Evolutionary conservation across 53 echinoderm and acorn worm species (phyloP), one percentile per base, ranked within the genome.

Genomic region (Patiria pectinifera): DNA sequence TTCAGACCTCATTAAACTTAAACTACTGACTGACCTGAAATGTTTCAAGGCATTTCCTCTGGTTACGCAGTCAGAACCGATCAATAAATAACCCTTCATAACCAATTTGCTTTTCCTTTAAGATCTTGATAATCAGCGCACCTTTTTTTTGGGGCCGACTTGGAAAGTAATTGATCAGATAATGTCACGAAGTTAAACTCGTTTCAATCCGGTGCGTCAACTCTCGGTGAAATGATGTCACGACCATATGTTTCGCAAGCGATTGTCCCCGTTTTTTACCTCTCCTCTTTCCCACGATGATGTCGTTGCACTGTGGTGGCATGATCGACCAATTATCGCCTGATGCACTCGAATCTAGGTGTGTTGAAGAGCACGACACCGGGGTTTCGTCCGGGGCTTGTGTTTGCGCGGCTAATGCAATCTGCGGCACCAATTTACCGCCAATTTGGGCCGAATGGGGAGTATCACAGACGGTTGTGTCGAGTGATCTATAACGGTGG

Each of bases 261-360:
- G 12, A 14, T 78, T 46, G 79, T 47, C 6, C 77, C 45, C 14
- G 10, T 77, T 77, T 25, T 43, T 60, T 60, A 35, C 12, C 60
- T 60, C 60, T 12, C 60, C 9, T 60, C 66, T 0, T 18, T 11
- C 74, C 74, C 74, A 43, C 79, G 45, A 9, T 43, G 77, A 14
- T 78, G 46, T 78, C 46, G 79, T 44, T 78, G 79, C 79, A 78
- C 79, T 78, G 79, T 78, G 22, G 77, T 13, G 79, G 79, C 4
- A 47, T 78, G 46, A 46, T 78, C 79, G 46, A 14, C 79, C 79
- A 78, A 78, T 78, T 47, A 45, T 76, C 79, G 46, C 45, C 45
- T 46, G 12, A 78, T 22, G 44, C 45, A 47, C 47, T 46, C 44
- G 14, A 78, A 23, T 74, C 74, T 74, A 9, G 4, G 24, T 4